Percentiles rank a stretch among this genome's conserved stretches.
Conservation (phyloP, 2,888 invertebrate genomes). For the Drosophila affinis region DNA sequence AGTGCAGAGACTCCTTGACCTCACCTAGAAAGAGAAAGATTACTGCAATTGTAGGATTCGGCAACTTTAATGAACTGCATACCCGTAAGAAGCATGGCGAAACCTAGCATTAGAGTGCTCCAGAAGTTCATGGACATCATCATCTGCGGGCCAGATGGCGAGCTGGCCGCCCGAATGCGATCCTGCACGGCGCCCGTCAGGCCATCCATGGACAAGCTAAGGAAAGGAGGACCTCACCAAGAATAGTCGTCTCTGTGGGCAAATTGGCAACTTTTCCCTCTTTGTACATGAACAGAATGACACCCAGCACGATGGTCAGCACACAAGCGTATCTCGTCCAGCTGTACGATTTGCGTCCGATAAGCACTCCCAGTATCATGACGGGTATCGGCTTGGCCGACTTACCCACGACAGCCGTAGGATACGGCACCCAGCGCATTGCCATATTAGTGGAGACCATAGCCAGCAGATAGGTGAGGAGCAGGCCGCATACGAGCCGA, state of each 20-base stretch:
- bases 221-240: constrained; percentile 92
- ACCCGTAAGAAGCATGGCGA: constrained; percentile 89
- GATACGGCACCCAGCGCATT: constrained; percentile 97
- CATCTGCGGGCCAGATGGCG: constrained; percentile 95
- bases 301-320: constrained; percentile 94
- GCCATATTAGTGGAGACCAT: constrained; percentile 99
- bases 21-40: constrained; percentile 87
- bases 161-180: constrained; percentile 92
- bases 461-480: constrained; percentile 95
- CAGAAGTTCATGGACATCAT: constrained; percentile 88
- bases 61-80: background rate
- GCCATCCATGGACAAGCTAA: constrained; percentile 97
- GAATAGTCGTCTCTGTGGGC: constrained; percentile 83
- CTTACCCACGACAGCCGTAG: constrained; percentile 99
- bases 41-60: background rate
- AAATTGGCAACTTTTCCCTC: constrained; percentile 86
- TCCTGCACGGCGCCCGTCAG: constrained; percentile 95
- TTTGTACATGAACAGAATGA: constrained; percentile 97
- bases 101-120: constrained; percentile 87
- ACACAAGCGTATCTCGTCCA: constrained; percentile 95
- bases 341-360: constrained; percentile 95
- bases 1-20: constrained; percentile 89
- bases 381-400: constrained; percentile 99
- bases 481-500: constrained; percentile 85
- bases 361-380: constrained; percentile 95